Evolutionary conservation across 2,113 vertebrate genomes (phyloP).

Genomic region (Pterocles gutturalis): DNA sequence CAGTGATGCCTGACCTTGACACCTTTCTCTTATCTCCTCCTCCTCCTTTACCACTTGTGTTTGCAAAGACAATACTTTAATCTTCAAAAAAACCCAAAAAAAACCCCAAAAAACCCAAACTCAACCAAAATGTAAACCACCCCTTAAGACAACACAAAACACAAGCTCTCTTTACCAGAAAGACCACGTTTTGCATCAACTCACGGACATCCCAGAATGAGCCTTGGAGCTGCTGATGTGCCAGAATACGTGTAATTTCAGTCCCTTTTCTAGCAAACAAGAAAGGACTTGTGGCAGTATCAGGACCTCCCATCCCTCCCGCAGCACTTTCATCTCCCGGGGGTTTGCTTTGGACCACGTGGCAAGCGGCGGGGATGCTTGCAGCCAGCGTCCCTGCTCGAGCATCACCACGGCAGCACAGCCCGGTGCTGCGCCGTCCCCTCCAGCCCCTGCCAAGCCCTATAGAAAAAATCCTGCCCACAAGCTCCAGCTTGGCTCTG

Average conservation of each 20-base stretch:
- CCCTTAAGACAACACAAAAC: background rate
- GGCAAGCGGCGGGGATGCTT: background rate
- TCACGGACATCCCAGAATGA: fast-evolving
- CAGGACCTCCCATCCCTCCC: fast-evolving
- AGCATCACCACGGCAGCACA: fast-evolving
- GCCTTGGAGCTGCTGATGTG: background rate
- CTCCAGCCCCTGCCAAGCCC: background rate
- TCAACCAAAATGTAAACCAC: background rate
- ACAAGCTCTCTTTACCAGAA: background rate
- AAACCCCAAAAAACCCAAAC: background rate
- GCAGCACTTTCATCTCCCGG: background rate
- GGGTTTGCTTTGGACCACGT: background rate
- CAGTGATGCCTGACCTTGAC: background rate
- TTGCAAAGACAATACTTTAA: background rate
- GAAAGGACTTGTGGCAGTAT: background rate
- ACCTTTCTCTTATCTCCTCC: background rate
- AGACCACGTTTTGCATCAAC: background rate
- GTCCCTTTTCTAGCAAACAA: background rate
- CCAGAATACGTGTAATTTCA: background rate
- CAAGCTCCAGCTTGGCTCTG: background rate
- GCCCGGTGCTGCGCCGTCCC: fast-evolving
- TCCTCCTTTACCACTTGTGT: background rate
- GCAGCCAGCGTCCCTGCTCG: fast-evolving
- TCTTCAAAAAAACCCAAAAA: background rate
- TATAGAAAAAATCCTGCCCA: background rate